phyloP scores from a whole-genome alignment of 2,888 invertebrate genomes.

The Nysson spinosus region DNA sequence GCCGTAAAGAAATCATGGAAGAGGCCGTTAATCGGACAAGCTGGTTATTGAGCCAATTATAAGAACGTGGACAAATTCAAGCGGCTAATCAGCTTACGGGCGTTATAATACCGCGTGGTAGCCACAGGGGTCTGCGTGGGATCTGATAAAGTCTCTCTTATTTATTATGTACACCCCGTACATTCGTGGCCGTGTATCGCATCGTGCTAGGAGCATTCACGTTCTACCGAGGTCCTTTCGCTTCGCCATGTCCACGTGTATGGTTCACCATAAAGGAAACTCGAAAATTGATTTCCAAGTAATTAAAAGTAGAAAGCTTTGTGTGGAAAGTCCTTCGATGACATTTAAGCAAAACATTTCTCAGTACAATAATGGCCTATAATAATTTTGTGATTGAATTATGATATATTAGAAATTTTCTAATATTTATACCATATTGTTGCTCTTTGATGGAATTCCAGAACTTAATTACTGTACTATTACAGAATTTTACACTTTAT shows the following conservation, averaged over 20 bases:
- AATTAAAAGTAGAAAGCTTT: no score
- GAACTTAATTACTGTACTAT: no score
- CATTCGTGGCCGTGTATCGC: slow-evolving; percentile 44
- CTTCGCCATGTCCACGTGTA: slow-evolving; percentile 21
- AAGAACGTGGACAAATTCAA: slow-evolving; percentile 75
- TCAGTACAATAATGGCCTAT: no score
- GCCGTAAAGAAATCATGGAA: slow-evolving; percentile 17
- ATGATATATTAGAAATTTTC: no score
- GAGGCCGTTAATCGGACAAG: slow-evolving; percentile 62
- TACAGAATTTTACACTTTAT: no score
- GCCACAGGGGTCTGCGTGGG: slow-evolving; percentile 69
- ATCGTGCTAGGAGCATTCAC: slow-evolving; percentile 21
- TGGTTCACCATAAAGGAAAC: slow-evolving; percentile 22
- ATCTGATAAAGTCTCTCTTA: slow-evolving; percentile 74
- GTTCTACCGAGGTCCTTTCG: slow-evolving; percentile 12
- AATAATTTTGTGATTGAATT: no score
- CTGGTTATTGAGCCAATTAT: slow-evolving; percentile 72
- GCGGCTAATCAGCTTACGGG: slow-evolving; percentile 75
- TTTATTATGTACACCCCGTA: slow-evolving; percentile 69
- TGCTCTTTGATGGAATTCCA: no score
- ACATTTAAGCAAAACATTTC: no score
- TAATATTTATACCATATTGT: no score
- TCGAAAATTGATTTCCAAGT: slow-evolving; percentile 26
- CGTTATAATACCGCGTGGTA: slow-evolving; percentile 68
- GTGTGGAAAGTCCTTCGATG: no score